phyloP scores from a whole-genome alignment of 2,888 invertebrate genomes.

The Ypsolopha sequella region DNA sequence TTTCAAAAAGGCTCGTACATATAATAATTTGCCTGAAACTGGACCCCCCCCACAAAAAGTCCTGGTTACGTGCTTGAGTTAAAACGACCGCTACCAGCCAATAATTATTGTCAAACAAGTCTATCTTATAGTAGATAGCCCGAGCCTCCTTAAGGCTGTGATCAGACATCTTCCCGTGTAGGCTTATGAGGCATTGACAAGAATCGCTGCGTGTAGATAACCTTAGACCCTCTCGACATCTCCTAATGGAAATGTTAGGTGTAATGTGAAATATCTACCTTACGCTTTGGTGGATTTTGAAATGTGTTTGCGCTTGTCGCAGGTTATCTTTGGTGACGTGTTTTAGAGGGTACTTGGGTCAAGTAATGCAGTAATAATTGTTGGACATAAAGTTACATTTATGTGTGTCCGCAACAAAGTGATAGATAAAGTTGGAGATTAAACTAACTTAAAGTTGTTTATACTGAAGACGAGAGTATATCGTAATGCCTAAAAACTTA shows the following conservation, averaged over 20 bases:
- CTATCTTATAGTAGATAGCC: slow-evolving; percentile 12
- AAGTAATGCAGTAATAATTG: no score
- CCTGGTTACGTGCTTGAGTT: no score
- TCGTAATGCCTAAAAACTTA: no score
- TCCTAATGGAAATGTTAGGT: slow-evolving; percentile 34
- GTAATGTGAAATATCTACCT: slow-evolving; percentile 14
- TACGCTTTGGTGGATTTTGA: no score
- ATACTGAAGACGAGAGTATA: no score
- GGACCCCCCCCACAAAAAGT: no score
- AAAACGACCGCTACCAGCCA: slow-evolving; percentile 11
- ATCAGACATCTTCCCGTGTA: slow-evolving; percentile 8
- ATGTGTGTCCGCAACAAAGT: no score
- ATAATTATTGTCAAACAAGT: slow-evolving; percentile 20
- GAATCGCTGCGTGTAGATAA: slow-evolving; percentile 31
- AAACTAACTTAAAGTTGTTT: no score
- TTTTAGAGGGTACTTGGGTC: neutral
- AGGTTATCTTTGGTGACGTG: neutral
- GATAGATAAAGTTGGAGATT: no score
- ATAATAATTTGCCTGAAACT: no score
- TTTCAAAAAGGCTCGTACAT: no score
- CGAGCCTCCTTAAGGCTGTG: neutral
- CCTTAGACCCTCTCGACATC: slow-evolving; percentile 26
- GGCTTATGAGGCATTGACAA: slow-evolving; percentile 36
- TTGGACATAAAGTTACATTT: no score
- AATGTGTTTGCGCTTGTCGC: neutral